A percentile compares a stretch with the other conserved stretches of the same genome.
Conservation (phyloP, 2,888 invertebrate species). For the Brenthis hecate region DNA sequence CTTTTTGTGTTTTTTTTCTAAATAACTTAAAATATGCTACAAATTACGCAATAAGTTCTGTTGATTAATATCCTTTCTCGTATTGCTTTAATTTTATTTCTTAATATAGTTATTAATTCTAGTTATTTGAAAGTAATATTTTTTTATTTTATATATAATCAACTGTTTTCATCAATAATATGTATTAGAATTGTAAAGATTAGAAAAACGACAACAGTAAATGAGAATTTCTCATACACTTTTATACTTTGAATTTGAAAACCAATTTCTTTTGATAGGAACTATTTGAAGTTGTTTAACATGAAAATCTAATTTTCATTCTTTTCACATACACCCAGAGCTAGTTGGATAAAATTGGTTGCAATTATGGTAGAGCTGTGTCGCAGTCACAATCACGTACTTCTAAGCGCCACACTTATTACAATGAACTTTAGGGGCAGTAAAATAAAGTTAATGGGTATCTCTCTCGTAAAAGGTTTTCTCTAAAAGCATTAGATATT, state of each 20-base stretch:
- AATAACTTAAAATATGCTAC: no score
- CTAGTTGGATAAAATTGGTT: neutral
- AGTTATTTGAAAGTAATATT: no score
- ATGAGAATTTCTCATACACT: neutral
- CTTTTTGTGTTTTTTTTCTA: no score
- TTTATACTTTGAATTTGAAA: neutral
- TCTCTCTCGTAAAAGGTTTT: constrained; percentile 19
- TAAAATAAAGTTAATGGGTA: constrained; percentile 29
- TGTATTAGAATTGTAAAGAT: no score
- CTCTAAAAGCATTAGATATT: constrained; percentile 20
- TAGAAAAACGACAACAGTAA: neutral
- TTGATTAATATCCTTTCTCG: no score
- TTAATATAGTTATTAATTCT: no score
- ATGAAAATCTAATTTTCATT: neutral
- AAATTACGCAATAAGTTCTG: no score
- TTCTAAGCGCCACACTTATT: constrained; percentile 25
- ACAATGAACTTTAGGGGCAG: constrained; percentile 25
- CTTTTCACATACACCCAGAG: neutral
- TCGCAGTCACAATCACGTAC: constrained; percentile 12
- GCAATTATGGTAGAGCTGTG: constrained; percentile 2
- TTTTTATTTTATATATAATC: no score
- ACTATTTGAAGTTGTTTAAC: neutral
- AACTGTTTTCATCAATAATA: no score
- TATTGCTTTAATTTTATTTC: no score
- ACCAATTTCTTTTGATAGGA: neutral